Base-by-base conservation (phyloP, 2,797 vertebrate genomes). In the Epinephelus coioides region DNA sequence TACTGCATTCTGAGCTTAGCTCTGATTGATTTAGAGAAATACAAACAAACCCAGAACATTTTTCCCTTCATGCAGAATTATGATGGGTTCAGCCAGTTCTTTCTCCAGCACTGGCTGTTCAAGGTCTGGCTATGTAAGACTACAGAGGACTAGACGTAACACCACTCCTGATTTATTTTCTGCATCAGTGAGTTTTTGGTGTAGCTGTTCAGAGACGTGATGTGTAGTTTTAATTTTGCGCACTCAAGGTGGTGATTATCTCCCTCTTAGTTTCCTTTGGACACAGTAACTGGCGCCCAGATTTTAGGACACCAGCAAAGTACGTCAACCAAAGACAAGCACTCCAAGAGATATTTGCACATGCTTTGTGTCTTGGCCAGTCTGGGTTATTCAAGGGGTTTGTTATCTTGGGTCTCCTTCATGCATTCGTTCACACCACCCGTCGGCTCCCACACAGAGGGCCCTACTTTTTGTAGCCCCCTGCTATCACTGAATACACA, bases 351-450 rank as follows among this genome's bases (percentile, higher is more conserved):
- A 89, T 91, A 86, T 93, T 91, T 90, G 89, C 87, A 84, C 89
- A 91, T 90, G 93, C 89, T 92, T 93, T 93, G 78, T 92, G 85
- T 91, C 91, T 87, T 74, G 73, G 82, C 81, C 86, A 83, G 87
- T 85, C 85, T 69, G 78, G 79, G 91, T 92, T 94, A 91, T 93
- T 94, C 86, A 83, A 84, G 88, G 91, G 86, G 81, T 81, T 88
- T 89, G 83, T 94, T 95, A 94, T 95, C 94, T 93, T 47, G 73
- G 73, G 85, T 89, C 84, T 88, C 87, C 86, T 89, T 87, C 62
- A 71, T 79, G 76, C 81, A 73, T 86, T 89, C 70, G 63, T 89
- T 88, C 88, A 79, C 66, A 57, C 69, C 54, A 5, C 61, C 73
- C 49, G 76, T 77, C 67, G 25, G 75, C 87, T 86, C 90, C 81